Evolutionary conservation across 2,113 vertebrate genomes (phyloP), one percentile per base, ranked within the genome.

Genomic region (Lynx canadensis): DNA sequence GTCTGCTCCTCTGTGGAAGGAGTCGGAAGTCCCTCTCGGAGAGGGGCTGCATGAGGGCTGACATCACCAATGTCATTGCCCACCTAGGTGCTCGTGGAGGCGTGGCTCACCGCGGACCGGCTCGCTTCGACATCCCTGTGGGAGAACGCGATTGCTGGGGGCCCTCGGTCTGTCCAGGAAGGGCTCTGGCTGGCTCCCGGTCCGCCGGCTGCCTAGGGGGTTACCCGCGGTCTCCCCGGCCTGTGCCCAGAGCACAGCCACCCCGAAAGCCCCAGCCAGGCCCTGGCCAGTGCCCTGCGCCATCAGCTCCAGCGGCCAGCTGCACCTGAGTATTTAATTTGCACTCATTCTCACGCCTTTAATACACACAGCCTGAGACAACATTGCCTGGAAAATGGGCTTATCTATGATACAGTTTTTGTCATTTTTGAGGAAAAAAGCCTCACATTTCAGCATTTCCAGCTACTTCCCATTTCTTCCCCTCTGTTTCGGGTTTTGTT

Each of bases 371-470:
- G 57, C 95, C 89, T 45, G 41, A 96, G 94, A 94, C 96, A 91
- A 88, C 65, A 16, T 14, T 84, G 83, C 90, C 96, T 88, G 88
- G 92, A 97, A 96, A 89, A 95, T 0, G 78, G 78, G 85, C 92
- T 89, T 81, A 78, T 84, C 95, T 82, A 8, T 29, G 88, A 76
- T 66, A 92, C 93, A 95, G n/a, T 96, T 94, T 95, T 88, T 76
- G 80, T 89, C 89, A 3, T 38, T 80, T 82, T 93, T 50, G 81
- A 85, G 79, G 84, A 93, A 27, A 74, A 41, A 45, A 50, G 50
- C 91, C 50, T 92, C 94, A 38, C 38, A 7, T 57, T 63, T 91
- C 74, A 38, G 48, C 18, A 29, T 86, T 76, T 92, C 80, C 84
- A 94, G 94, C 96, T 96, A 85, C 94, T 94, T 68, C 23, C 65